Evolutionary conservation across 2,888 invertebrate genomes (phyloP).

Genomic region (Biston stratarius): DNA sequence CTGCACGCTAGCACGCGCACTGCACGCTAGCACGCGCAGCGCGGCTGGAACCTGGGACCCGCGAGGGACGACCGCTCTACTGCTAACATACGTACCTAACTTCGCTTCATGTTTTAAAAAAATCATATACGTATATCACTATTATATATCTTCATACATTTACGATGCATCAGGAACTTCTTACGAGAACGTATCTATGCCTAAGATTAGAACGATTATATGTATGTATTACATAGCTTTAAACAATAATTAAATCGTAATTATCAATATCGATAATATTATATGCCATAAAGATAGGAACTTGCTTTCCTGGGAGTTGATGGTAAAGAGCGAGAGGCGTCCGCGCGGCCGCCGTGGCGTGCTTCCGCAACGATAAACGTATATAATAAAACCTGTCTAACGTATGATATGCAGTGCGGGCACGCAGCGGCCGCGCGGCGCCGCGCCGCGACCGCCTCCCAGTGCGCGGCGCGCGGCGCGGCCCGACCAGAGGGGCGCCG

Average conservation of each 20-base stretch:
- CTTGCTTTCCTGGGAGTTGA: slow-evolving; percentile 87
- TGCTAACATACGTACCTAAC: slow-evolving; percentile 85
- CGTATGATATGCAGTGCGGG: slow-evolving; percentile 85
- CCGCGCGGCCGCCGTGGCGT: slow-evolving; percentile 77
- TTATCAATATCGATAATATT: slow-evolving; percentile 87
- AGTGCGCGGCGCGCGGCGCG: slow-evolving; percentile 81
- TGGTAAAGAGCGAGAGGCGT: slow-evolving; percentile 76
- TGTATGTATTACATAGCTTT: slow-evolving; percentile 88
- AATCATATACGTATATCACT: slow-evolving; percentile 86
- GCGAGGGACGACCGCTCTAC: slow-evolving; percentile 84
- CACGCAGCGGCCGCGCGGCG: slow-evolving; percentile 71
- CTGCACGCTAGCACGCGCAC: slow-evolving; percentile 12
- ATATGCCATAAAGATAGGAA: slow-evolving; percentile 88
- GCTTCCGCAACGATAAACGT: slow-evolving; percentile 82
- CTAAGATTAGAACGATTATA: slow-evolving; percentile 87
- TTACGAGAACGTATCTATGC: slow-evolving; percentile 87
- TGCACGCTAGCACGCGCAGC: slow-evolving; percentile 10
- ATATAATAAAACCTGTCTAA: slow-evolving; percentile 86
- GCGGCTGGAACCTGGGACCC: slow-evolving; percentile 57
- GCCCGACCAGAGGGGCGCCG: slow-evolving; percentile 53
- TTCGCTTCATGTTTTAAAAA: slow-evolving; percentile 84
- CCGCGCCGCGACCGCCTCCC: slow-evolving; percentile 81
- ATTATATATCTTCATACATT: slow-evolving; percentile 86
- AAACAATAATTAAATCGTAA: slow-evolving; percentile 88
- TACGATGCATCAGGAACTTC: slow-evolving; percentile 87